Evolutionary conservation across 1,140 invertebrate species (phyloP), one percentile per base, ranked within the genome.

Genomic region (Drosophila tani): DNA sequence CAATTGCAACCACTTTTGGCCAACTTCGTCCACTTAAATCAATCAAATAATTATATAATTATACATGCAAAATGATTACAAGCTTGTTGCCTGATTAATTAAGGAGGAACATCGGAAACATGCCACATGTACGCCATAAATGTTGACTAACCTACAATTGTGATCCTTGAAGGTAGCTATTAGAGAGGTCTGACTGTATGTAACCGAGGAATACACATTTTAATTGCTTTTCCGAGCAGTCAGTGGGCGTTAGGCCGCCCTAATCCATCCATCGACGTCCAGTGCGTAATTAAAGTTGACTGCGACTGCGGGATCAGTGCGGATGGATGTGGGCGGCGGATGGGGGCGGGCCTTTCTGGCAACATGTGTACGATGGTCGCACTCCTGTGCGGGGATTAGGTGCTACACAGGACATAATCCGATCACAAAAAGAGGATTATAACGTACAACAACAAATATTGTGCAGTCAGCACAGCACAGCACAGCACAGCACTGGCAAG

Each of bases 371-470:
- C 59, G 29, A 11, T 51, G 76, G 55, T 65, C 55, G 59, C 67
- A 64, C 43, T 63, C 53, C 58, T 59, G 47, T 73, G 51, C 58
- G 45, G 74, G 78, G 85, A 88, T 88, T 88, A 88, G 85, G 84
- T 65, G 68, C 82, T 66, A 74, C 79, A 86, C 82, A 83, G 84
- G 85, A 85, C 81, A 88, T 88, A 88, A 88, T 88, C 85, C 85
- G 85, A 88, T 88, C 85, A 88, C 78, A 90, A 85, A 88, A 88
- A 85, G 81, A 73, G 85, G 85, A 90, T 88, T 88, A 88, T 90
- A 88, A 85, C 53, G 64, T 68, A 90, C 81, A 81, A 79, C 60
- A 87, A 79, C 60, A 57, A 74, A 57, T 75, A 45, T 35, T 60
- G 62, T 51, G 59, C 73, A 71, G 58, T 60, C 67, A 49, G 17